These are phyloP conservation scores for Tragelaphus eurycerus DNA, from an alignment of 2,797 vertebrate genomes.

Conservation along the genomic window DNA sequence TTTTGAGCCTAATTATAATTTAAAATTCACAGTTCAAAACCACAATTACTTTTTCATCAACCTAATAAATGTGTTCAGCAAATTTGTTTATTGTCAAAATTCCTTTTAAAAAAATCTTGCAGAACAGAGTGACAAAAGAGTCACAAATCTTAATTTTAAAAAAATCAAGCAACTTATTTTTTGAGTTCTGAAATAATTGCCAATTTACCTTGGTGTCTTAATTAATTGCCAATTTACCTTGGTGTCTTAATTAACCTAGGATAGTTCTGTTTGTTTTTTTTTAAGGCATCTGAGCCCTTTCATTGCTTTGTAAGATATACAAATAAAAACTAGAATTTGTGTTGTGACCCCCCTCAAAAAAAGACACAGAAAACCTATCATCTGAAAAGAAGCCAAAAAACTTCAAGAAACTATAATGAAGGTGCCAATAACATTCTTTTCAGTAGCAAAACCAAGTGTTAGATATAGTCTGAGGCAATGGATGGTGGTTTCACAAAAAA, in stretches of 20 bases:
- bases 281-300: neutral
- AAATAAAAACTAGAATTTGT: constrained; percentile 16
- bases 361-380: neutral
- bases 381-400: neutral
- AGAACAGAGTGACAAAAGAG: neutral
- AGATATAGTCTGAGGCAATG: neutral
- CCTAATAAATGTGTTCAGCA: neutral
- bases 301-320: neutral
- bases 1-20: neutral
- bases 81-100: constrained; percentile 32
- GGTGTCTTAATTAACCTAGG: neutral
- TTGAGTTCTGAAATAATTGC: neutral
- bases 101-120: neutral
- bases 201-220: neutral
- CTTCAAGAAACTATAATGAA: neutral
- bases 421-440: neutral
- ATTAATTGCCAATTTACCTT: neutral
- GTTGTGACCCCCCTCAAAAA: neutral
- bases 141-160: neutral
- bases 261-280: neutral
- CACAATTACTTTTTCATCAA: neutral
- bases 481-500: neutral
- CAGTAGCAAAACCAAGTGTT: neutral
- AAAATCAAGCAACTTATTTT: neutral
- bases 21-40: neutral